Conservation (phyloP, 92 coral and sea anemone species). For the Porites cylindrica region DNA sequence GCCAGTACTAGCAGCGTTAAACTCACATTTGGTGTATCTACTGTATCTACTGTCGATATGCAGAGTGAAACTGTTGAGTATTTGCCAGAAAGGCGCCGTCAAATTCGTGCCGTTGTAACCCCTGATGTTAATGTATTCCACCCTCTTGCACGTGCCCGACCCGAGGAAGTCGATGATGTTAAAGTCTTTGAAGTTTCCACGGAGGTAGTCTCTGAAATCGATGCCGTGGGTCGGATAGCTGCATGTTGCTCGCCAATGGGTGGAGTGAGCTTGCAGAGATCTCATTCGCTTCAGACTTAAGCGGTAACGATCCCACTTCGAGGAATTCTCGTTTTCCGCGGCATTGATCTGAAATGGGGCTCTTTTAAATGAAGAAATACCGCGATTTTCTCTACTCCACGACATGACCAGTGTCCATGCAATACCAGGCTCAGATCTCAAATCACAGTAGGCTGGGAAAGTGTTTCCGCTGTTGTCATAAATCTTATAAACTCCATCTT, state of each 20-base stretch:
- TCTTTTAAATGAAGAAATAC: too few species aligned
- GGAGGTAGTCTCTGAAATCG: conserved; percentile 75
- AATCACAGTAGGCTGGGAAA: neutral
- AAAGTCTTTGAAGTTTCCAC: conserved; percentile 71
- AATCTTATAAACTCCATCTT: neutral
- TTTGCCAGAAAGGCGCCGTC: too few species aligned
- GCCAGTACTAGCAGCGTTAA: too few species aligned
- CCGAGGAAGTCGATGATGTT: conserved; percentile 45
- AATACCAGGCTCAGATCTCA: neutral
- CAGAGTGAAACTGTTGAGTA: too few species aligned
- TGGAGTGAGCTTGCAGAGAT: conserved; percentile 62
- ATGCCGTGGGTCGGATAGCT: conserved; percentile 74
- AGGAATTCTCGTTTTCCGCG: neutral
- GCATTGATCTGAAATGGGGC: neutral
- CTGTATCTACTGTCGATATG: too few species aligned
- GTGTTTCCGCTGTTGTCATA: neutral
- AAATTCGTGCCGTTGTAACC: too few species aligned
- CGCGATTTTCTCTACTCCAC: neutral
- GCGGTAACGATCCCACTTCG: neutral
- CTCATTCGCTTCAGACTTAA: conserved; percentile 36
- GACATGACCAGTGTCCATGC: neutral
- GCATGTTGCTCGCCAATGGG: conserved; percentile 80
- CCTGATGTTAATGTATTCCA: too few species aligned
- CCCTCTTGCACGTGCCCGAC: too few species aligned
- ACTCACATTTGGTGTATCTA: too few species aligned